phyloP scores from a whole-genome alignment of 2,888 invertebrate genomes.

The Microplitis deprimator region DNA sequence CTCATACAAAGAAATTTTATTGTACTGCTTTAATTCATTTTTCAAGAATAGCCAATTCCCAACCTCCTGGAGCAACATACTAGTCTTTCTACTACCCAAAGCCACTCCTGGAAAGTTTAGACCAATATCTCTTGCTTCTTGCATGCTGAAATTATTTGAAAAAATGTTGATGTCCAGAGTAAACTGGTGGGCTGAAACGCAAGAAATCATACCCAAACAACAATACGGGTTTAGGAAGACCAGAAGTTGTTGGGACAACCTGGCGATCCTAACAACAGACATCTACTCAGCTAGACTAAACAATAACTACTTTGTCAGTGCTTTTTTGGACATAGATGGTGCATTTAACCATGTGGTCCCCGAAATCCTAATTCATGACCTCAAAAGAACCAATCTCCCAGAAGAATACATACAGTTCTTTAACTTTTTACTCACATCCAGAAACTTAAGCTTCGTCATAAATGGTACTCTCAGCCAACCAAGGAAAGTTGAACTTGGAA shows the following conservation, averaged over 20 bases:
- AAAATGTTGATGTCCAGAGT: too few species aligned
- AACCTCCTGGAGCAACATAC: too few species aligned
- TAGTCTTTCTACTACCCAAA: too few species aligned
- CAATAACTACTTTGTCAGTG: background rate
- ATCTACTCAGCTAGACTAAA: background rate
- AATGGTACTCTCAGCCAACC: background rate
- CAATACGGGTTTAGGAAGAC: background rate
- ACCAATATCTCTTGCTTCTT: too few species aligned
- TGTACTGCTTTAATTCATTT: too few species aligned
- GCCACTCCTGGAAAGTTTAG: too few species aligned
- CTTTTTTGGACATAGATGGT: slow-evolving; percentile 13
- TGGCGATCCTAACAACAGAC: background rate
- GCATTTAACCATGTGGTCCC: slow-evolving; percentile 19
- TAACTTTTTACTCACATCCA: background rate
- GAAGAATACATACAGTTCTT: slow-evolving; percentile 4
- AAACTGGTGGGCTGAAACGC: background rate
- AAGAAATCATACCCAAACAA: background rate
- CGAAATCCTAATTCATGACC: background rate
- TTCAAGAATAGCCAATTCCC: too few species aligned
- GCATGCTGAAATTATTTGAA: too few species aligned
- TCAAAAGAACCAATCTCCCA: background rate
- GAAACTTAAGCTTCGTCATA: background rate
- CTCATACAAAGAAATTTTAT: too few species aligned
- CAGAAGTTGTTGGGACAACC: background rate
- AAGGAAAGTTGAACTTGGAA: background rate